Base-by-base conservation (phyloP, 2,888 invertebrate species). In the Dysmachus trigonus region DNA sequence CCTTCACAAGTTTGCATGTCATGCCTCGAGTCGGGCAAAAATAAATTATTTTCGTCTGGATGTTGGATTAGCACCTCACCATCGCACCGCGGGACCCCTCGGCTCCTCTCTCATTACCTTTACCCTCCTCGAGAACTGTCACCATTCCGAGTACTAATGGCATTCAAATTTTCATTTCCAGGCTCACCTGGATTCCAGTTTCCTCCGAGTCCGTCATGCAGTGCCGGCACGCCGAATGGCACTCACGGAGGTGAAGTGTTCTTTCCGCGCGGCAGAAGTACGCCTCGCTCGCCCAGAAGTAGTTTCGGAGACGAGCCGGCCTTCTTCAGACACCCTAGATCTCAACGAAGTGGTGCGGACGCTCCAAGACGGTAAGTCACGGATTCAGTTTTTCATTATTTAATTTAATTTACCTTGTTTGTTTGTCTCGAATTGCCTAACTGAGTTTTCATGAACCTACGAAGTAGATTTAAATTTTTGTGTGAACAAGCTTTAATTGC, bases 161-260 rank as follows among this genome's bases (percentile, higher is more conserved):
- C 51, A 51, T 79, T 79, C 22, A 10, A 73, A 85, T 27, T 87
- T 87, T 81, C 47, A 77, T 87, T 90, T 90, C 22, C 89, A 92
- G 92, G 91, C 87, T 89, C 92, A 76, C 91, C 91, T 82, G 90
- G 91, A 86, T 91, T 92, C 86, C 91, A 92, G 88, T 91, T 92
- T 87, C 92, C 92, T 81, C 91, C 91, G 86, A 92, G 92, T 87
- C 92, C 92, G 85, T 91, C 91, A 2, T 92, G 92, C 88, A 91
- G 90, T 72, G 88, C 89, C 18, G 90, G 90, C 88, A 91, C 91
- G 88, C 90, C 91, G 85, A 88, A 89, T 85, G 85, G 87, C 85
- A 87, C 87, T 51, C 91, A 90, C 83, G 90, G 89, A 86, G 90
- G 90, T 83, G 92, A 92, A 87, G 89, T 91, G 2, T 92, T 92